Evolutionary conservation across 2,113 vertebrate species (phyloP).

Genomic region (Channa argus): DNA sequence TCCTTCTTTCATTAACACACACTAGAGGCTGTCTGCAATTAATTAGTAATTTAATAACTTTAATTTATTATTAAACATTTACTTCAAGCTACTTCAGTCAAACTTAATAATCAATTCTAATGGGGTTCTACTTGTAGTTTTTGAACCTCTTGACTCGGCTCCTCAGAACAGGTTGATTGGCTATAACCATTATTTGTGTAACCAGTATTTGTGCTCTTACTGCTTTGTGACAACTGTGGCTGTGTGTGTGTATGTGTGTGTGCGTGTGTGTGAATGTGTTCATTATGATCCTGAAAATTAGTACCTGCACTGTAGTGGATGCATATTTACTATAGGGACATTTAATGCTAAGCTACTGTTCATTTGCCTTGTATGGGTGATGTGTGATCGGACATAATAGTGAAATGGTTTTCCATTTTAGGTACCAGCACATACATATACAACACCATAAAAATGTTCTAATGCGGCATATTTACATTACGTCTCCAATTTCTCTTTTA

Average conservation of each 20-base stretch:
- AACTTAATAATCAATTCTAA: conserved; percentile 32
- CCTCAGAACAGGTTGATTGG: neutral
- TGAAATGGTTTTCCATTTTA: no score
- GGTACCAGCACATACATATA: no score
- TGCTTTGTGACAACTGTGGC: neutral
- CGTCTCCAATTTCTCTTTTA: no score
- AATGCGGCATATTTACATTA: no score
- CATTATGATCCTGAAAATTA: neutral
- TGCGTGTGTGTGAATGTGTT: neutral
- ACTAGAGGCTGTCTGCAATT: neutral
- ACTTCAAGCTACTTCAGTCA: conserved; percentile 26
- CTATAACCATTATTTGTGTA: neutral
- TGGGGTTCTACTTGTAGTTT: conserved; percentile 16
- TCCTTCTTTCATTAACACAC: conserved; percentile 21
- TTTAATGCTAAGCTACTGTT: neutral
- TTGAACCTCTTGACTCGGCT: conserved; percentile 11
- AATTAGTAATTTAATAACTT: conserved; percentile 33
- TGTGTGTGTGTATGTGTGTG: neutral
- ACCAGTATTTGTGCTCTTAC: neutral
- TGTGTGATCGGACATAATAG: no score
- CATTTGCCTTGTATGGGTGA: neutral
- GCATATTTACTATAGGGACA: neutral
- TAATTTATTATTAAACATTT: conserved; percentile 7
- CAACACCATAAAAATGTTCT: no score
- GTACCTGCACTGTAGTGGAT: neutral